Evolutionary conservation across 2,888 invertebrate species (phyloP).

Genomic region (Agrotis ipsilon): DNA sequence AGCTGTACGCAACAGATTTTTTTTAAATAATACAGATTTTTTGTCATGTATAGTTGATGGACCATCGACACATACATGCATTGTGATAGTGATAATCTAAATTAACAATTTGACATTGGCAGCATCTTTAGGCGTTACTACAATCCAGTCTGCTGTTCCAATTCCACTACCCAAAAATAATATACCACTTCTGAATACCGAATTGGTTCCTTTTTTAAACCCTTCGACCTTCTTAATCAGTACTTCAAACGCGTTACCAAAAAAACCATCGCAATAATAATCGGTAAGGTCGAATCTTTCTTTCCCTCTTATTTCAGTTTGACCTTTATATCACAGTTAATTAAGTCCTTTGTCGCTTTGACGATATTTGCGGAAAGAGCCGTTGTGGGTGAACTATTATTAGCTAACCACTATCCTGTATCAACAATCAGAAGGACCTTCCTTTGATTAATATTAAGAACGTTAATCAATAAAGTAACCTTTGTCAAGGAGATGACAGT

Average conservation of each 20-base stretch:
- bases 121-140: too few species aligned
- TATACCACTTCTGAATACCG: neutral
- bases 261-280: too few species aligned
- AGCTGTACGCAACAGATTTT: too few species aligned
- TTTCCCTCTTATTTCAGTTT: conserved; percentile 7
- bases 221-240: too few species aligned
- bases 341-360: conserved; percentile 14
- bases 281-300: too few species aligned
- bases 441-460: conserved; percentile 15
- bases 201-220: neutral
- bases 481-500: neutral
- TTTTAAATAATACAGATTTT: too few species aligned
- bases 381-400: conserved; percentile 11
- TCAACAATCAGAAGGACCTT: conserved; percentile 30
- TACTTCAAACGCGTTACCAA: too few species aligned
- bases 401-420: conserved; percentile 25
- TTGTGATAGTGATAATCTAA: too few species aligned
- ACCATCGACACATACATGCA: too few species aligned
- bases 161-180: neutral
- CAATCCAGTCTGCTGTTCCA: too few species aligned
- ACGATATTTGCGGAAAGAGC: conserved; percentile 38
- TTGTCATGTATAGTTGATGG: too few species aligned
- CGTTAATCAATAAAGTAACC: conserved; percentile 8
- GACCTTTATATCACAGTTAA: conserved; percentile 27
- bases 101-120: too few species aligned